Evolutionary conservation across 2,797 vertebrate genomes (phyloP), one percentile per base, ranked within the genome.

Genomic region (Pseudochromis fuscus): DNA sequence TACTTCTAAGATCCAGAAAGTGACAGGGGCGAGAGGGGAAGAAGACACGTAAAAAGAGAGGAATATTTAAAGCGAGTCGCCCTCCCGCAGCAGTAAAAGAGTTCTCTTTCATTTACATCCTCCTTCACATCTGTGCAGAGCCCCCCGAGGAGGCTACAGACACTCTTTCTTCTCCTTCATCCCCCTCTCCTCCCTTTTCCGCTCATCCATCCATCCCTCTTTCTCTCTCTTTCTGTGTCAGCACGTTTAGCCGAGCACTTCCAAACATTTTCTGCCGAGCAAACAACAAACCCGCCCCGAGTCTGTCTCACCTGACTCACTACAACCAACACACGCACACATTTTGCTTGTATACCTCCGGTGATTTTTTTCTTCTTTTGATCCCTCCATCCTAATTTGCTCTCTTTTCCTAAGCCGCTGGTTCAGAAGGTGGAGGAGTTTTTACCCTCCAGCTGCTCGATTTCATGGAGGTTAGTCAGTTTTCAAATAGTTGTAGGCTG

Each of bases 311-410:
- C 83, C 77, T 87, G 83, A 84, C 64, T 78, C 62, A 45, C 73
- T 50, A 23, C 51, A 44, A 33, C 68, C 7, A 24, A 24, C 61
- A 59, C 79, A 67, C 77, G 60, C 50, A 72, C 72, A 24, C 69
- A 28, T 15, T 45, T 37, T 53, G 59, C 72, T 51, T 68, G 21
- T 73, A 62, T 67, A 75, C 82, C 84, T 75, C 74, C 37, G 60
- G 72, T 75, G 67, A 18, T 79, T 64, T 75, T 46, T 49, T 16
- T 0, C 33, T 23, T 69, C 72, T 82, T 85, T 88, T 88, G 71
- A 88, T 88, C 86, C 83, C 70, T 75, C 57, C 60, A 19, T 83
- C 79, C 61, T 87, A 72, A 87, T 88, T 87, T 83, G 63, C 81
- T 79, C 56, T 71, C 74, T 68, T 59, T 79, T 75, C 72, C 79